phyloP scores from a whole-genome alignment of 2,113 vertebrate species.

The Phyllostomus discolor region DNA sequence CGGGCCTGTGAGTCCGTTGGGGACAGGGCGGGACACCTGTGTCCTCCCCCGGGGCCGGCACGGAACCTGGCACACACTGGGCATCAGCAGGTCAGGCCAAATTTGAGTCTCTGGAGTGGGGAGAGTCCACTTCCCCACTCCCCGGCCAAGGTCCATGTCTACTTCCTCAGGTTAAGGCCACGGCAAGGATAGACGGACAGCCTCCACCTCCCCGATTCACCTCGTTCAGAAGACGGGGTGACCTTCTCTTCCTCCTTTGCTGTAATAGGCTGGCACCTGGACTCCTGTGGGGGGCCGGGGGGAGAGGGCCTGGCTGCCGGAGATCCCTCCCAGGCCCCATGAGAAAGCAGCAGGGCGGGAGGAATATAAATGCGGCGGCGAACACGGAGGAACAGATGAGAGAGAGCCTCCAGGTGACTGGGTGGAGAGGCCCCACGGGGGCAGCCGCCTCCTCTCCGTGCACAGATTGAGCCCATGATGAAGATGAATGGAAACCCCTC shows the following conservation, averaged over 20 bases:
- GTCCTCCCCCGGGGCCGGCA: background rate
- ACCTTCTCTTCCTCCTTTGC: background rate
- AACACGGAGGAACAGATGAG: constrained; percentile 19
- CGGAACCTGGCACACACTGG: background rate
- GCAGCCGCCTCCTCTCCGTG: background rate
- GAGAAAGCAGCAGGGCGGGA: background rate
- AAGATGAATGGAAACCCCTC: constrained; percentile 59
- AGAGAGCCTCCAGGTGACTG: constrained; percentile 52
- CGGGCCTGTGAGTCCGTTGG: background rate
- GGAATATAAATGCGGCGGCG: background rate
- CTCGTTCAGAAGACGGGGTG: background rate
- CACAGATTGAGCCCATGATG: constrained; percentile 55
- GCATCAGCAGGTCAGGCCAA: background rate
- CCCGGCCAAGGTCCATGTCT: accelerated
- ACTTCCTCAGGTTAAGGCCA: background rate
- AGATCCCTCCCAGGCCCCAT: background rate
- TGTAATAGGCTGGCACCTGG: background rate
- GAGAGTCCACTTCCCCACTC: background rate
- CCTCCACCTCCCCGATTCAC: background rate
- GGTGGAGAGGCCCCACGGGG: background rate
- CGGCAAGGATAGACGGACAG: background rate
- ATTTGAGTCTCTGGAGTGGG: background rate
- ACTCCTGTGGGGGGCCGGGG: background rate
- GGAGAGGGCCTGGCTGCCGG: background rate
- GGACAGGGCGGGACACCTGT: background rate